Evolutionary conservation across 1,140 invertebrate species (phyloP).

Genomic region (Pachypeltis micranthus): DNA sequence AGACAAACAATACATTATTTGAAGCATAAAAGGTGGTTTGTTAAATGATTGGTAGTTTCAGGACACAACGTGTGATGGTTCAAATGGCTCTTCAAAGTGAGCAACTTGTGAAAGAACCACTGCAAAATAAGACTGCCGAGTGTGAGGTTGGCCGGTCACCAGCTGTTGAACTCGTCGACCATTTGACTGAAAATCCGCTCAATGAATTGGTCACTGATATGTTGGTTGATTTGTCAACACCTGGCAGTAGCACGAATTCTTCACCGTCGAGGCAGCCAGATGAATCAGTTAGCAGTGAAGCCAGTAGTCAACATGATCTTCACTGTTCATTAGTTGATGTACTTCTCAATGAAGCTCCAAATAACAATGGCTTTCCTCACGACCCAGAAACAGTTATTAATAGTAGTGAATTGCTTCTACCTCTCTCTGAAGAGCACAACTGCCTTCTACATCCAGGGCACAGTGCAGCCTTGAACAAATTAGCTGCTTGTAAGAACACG

Average conservation of each 20-base stretch:
- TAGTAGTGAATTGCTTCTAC: background rate
- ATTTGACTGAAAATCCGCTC: background rate
- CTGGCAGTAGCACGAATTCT: background rate
- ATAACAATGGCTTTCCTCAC: background rate
- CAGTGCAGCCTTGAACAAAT: background rate
- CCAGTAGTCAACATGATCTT: background rate
- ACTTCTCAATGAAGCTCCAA: background rate
- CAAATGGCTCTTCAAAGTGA: background rate
- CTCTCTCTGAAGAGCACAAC: background rate
- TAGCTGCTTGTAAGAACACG: background rate
- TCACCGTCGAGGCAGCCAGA: background rate
- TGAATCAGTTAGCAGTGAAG: background rate
- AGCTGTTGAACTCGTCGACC: background rate
- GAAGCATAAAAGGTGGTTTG: no score
- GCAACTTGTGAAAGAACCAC: background rate
- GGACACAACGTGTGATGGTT: conserved; percentile 1
- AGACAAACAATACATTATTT: no score
- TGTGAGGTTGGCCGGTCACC: background rate
- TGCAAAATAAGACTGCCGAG: background rate
- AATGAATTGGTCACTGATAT: no score
- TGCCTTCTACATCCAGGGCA: background rate
- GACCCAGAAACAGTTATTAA: background rate
- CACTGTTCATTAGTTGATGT: background rate
- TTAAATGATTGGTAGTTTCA: no score
- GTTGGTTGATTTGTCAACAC: background rate